Conservation (phyloP, 2,888 invertebrate species). For the Mantis religiosa region DNA sequence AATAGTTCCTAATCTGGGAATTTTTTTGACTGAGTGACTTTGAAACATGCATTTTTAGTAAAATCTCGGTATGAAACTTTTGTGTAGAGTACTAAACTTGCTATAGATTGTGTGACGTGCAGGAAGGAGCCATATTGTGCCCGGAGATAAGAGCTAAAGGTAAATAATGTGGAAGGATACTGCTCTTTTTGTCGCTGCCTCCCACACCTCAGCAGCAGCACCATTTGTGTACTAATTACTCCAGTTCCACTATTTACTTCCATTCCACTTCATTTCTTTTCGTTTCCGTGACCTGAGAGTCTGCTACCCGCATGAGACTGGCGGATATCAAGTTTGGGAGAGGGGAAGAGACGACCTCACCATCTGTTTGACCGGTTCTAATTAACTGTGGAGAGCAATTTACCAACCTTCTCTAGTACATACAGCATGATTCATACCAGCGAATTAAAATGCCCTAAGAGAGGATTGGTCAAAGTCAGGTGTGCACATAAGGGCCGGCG, state of each 20-base stretch:
- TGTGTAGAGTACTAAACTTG: no score
- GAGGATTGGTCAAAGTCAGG: constrained; percentile 18
- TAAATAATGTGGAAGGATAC: no score
- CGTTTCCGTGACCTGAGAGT: neutral
- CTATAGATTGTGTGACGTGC: no score
- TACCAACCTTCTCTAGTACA: neutral
- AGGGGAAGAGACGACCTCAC: neutral
- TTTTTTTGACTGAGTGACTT: no score
- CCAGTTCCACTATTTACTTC: neutral
- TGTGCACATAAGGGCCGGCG: constrained; percentile 11
- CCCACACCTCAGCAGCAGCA: neutral
- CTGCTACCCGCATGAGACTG: neutral
- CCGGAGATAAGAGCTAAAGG: no score
- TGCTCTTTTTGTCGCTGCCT: neutral
- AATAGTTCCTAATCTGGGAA: no score
- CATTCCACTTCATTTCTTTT: neutral
- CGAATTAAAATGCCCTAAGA: constrained; percentile 15
- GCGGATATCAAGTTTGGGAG: neutral
- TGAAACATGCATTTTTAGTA: no score
- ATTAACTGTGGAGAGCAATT: constrained; percentile 8
- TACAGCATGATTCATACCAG: constrained; percentile 8
- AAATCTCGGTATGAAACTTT: no score
- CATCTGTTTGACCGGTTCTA: constrained; percentile 10
- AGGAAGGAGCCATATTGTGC: no score
- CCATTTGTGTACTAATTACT: neutral